Evolutionary conservation across 2,113 vertebrate genomes (phyloP).

Genomic region (Eubucco bourcierii): DNA sequence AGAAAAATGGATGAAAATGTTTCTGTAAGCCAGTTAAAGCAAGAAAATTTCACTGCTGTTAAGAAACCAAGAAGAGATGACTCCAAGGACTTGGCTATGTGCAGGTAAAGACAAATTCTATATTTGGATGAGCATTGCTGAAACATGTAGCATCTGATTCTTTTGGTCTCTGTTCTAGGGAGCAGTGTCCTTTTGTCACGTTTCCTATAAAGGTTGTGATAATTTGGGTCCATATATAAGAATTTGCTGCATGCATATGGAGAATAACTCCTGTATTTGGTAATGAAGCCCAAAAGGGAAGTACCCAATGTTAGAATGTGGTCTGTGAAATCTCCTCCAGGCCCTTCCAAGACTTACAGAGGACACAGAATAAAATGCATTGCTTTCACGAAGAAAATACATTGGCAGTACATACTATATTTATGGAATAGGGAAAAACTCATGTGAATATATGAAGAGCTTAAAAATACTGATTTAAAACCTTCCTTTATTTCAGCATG

Average conservation of each 20-base stretch:
- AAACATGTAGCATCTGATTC: background rate
- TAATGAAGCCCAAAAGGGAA: background rate
- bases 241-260: background rate
- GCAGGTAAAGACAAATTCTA: constrained; percentile 78
- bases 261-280: background rate
- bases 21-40: constrained; percentile 77
- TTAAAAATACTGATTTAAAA: constrained; percentile 25
- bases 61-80: constrained; percentile 95
- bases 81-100: constrained; percentile 84
- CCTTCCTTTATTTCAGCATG: constrained; percentile 76
- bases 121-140: background rate
- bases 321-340: background rate
- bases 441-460: background rate
- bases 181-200: background rate
- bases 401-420: background rate
- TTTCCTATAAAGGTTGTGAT: too few relatives aligned
- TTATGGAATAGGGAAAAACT: background rate
- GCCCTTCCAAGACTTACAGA: background rate
- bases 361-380: background rate
- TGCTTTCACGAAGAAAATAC: background rate
- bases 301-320: too few relatives aligned
- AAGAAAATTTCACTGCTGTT: constrained; percentile 82
- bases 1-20: constrained; percentile 87
- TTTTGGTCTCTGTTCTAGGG: background rate
- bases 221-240: background rate